Evolutionary conservation across 2,888 invertebrate species (phyloP).

Genomic region (Lordiphosa fenestrarum): DNA sequence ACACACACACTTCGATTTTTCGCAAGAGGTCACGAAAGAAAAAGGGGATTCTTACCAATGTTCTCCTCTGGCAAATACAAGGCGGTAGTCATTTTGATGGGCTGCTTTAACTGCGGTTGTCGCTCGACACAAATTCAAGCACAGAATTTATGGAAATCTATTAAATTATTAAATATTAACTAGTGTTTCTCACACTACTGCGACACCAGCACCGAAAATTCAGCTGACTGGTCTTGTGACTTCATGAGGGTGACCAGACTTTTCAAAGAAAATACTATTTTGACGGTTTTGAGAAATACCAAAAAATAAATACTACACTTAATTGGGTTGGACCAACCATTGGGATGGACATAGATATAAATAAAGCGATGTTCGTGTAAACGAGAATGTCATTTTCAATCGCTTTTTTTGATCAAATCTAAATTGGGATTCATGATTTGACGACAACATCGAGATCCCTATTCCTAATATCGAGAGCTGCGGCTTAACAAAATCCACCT

Average conservation of each 20-base stretch:
- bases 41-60: conserved; percentile 84
- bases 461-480: no score
- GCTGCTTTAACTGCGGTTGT: conserved; percentile 28
- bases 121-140: conserved; percentile 53
- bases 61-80: conserved; percentile 89
- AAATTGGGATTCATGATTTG: no score
- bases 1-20: conserved; percentile 64
- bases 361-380: no score
- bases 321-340: background rate
- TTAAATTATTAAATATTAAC: conserved; percentile 28
- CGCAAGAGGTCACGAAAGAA: conserved; percentile 37
- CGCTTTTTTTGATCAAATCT: no score
- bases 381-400: no score
- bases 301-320: background rate
- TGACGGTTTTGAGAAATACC: conserved; percentile 2
- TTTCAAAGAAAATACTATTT: conserved; percentile 1
- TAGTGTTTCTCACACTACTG: conserved; percentile 67
- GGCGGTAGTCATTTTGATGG: conserved; percentile 80
- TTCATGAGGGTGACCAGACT: conserved; percentile 54
- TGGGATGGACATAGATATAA: no score
- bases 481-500: no score
- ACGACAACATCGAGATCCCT: no score
- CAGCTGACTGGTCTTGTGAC: conserved; percentile 81
- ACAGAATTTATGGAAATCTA: conserved; percentile 42
- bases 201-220: conserved; percentile 74